Percentiles rank a stretch among this genome's conserved stretches.
Conservation (phyloP, 2,797 vertebrate species). For the Gymnothorax reevesii region DNA sequence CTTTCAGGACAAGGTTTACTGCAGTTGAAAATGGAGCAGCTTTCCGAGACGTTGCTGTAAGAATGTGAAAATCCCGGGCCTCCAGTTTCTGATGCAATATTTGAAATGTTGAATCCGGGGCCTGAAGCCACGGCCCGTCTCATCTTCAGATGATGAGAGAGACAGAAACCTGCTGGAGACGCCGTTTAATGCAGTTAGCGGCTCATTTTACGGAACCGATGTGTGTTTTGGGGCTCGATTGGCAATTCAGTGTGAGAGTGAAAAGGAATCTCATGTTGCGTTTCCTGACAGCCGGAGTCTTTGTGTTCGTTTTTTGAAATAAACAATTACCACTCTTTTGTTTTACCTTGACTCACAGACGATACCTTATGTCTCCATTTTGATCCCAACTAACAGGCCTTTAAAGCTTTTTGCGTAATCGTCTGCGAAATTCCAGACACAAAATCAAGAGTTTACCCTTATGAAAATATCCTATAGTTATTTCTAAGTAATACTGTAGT, state of each 20-base stretch:
- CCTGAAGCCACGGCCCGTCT: conserved; percentile 19
- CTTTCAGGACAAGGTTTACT: too few relatives aligned
- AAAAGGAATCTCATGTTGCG: not conserved
- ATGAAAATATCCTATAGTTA: too few relatives aligned
- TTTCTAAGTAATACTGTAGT: too few relatives aligned
- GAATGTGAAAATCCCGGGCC: not conserved
- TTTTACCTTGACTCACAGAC: not conserved
- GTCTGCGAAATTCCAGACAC: not conserved
- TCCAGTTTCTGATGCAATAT: not conserved
- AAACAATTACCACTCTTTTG: not conserved
- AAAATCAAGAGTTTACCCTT: not conserved
- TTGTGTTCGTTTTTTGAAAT: not conserved
- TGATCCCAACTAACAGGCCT: not conserved
- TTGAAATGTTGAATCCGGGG: not conserved
- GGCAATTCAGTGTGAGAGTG: not conserved
- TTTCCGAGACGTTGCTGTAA: not conserved
- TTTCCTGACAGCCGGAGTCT: not conserved
- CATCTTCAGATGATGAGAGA: not conserved
- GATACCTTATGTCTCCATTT: not conserved
- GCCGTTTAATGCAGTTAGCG: not conserved
- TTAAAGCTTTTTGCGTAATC: not conserved
- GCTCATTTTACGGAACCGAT: not conserved
- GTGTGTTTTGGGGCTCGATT: not conserved
- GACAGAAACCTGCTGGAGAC: not conserved
- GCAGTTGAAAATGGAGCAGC: not conserved